Evolutionary conservation across 1,140 invertebrate species (phyloP).

Genomic region (Drosophila virilis): DNA sequence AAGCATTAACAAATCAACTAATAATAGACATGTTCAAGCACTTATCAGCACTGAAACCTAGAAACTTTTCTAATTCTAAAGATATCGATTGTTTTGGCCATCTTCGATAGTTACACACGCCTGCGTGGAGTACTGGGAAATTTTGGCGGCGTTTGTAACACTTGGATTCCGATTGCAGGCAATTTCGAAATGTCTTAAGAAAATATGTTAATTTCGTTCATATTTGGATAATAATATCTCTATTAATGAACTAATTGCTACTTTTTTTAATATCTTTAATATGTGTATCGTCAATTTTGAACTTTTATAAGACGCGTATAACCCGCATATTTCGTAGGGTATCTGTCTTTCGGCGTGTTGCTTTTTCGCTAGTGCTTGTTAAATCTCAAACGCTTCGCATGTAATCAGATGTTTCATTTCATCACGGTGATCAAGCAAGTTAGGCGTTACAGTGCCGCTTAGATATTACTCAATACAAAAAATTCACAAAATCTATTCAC

Average conservation of each 20-base stretch:
- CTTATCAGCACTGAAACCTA: background rate
- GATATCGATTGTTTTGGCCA: conserved; percentile 9
- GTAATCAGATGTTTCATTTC: conserved; percentile 39
- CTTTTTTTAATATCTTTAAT: no score
- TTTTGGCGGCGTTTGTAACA: background rate
- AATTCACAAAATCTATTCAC: background rate
- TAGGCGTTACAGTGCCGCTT: conserved; percentile 15
- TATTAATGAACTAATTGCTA: no score
- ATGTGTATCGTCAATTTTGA: no score
- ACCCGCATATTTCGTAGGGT: background rate
- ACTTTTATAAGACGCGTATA: no score
- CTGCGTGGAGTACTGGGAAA: background rate
- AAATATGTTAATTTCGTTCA: no score
- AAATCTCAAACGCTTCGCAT: background rate
- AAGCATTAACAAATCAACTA: background rate
- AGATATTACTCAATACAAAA: conserved; percentile 43
- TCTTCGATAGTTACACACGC: background rate
- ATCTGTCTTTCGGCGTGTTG: background rate
- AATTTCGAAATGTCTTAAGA: background rate
- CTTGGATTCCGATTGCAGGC: background rate
- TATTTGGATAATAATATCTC: no score
- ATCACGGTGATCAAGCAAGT: conserved; percentile 3
- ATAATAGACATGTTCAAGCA: background rate
- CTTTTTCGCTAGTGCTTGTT: background rate
- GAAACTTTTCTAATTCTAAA: background rate